Evolutionary conservation across 2,113 vertebrate genomes (phyloP).

Genomic region (Ceyx melanurus): DNA sequence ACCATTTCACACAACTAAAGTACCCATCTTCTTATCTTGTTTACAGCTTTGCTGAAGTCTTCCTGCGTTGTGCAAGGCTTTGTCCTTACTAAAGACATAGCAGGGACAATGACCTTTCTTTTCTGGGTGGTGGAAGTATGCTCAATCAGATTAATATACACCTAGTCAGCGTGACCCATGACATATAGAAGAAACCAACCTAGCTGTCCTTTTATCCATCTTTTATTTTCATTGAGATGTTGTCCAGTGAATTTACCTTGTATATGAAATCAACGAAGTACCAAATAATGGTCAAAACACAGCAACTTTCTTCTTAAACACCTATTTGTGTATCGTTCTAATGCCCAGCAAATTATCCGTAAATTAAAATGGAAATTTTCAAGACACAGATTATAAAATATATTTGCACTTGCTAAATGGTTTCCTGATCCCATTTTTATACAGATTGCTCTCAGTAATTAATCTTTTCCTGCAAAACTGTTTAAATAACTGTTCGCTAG

Average conservation of each 20-base stretch:
- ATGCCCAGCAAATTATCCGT: background rate
- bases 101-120: background rate
- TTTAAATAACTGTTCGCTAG: conserved; percentile 52
- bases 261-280: background rate
- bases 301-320: background rate
- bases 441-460: conserved; percentile 15
- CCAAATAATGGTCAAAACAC: accelerated
- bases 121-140: background rate
- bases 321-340: background rate
- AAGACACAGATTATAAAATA: background rate
- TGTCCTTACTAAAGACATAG: background rate
- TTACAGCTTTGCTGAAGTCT: background rate
- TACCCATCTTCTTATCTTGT: background rate
- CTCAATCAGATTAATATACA: background rate
- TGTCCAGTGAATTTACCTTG: background rate
- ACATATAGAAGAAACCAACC: background rate
- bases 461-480: conserved; percentile 39
- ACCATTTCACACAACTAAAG: background rate
- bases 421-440: background rate
- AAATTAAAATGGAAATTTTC: background rate
- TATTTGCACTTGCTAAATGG: background rate
- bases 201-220: background rate
- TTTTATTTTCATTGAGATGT: background rate
- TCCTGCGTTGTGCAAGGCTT: background rate
- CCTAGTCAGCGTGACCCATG: accelerated